These are phyloP conservation scores for Enhydra lutris DNA, from an alignment of 2,113 vertebrate genomes.

Conservation along the genomic window DNA sequence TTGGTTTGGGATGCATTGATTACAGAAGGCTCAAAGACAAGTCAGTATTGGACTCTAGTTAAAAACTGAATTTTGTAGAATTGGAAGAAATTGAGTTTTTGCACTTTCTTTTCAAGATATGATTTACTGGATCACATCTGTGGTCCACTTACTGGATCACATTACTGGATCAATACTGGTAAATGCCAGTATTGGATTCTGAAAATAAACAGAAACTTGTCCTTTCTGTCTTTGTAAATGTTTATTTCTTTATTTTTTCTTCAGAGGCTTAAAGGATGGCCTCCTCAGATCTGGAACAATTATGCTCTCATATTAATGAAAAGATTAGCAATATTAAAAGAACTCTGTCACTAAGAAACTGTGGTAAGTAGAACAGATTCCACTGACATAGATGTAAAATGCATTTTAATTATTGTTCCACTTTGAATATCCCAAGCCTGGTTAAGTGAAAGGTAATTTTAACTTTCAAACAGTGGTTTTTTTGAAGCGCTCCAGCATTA, in stretches of 20 bases:
- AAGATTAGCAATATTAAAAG: constrained; percentile 82
- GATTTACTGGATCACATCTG: not conserved
- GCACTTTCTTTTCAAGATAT: not conserved
- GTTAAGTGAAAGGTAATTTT: constrained; percentile 10
- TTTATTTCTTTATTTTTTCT: not conserved
- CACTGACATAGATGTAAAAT: not conserved
- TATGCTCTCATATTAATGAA: constrained; percentile 74
- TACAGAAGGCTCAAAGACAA: not conserved
- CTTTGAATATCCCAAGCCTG: not conserved
- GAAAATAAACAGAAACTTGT: constrained; percentile 32
- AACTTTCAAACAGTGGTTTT: not conserved
- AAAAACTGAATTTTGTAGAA: constrained; percentile 15
- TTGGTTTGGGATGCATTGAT: not conserved
- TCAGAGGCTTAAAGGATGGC: constrained; percentile 21
- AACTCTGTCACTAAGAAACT: constrained; percentile 76
- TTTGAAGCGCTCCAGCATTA: not conserved
- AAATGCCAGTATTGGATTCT: not conserved
- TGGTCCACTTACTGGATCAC: too few relatives aligned
- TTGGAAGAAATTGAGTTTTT: not conserved
- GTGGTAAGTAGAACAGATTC: constrained; percentile 76
- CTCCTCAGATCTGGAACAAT: constrained; percentile 56
- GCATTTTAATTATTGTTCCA: constrained; percentile 1
- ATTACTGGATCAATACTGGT: not conserved
- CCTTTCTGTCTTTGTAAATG: not conserved
- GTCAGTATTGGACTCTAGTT: not conserved